phyloP scores from a whole-genome alignment of 2,113 vertebrate genomes.

The Calypte anna region DNA sequence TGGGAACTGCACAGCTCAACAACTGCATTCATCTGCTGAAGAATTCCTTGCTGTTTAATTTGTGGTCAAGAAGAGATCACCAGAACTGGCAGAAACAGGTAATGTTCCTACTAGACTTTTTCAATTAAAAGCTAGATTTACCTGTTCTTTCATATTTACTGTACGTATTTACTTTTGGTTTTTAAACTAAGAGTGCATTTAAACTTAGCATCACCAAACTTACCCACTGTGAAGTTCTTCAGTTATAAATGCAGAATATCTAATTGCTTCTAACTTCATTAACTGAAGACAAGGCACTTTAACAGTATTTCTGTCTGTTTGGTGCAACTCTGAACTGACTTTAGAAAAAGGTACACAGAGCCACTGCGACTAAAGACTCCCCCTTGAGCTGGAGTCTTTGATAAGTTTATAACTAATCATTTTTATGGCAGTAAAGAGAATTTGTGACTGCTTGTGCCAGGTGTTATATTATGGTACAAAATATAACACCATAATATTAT shows the following conservation, averaged over 20 bases:
- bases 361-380: background rate
- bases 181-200: background rate
- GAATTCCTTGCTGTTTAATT: background rate
- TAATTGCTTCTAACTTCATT: background rate
- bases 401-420: background rate
- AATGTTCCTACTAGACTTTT: background rate
- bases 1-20: background rate
- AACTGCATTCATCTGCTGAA: background rate
- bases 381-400: background rate
- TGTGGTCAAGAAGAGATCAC: background rate
- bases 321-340: background rate
- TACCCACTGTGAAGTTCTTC: background rate
- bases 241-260: background rate
- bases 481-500: too few relatives aligned
- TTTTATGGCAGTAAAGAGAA: background rate
- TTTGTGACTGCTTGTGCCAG: background rate
- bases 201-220: background rate
- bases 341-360: background rate
- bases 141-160: background rate
- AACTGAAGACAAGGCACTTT: background rate
- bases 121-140: background rate
- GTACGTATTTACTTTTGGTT: background rate
- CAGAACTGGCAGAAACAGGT: background rate
- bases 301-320: background rate
- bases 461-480: background rate